phyloP scores from a whole-genome alignment of 2,797 vertebrate species.

The Carapus acus region DNA sequence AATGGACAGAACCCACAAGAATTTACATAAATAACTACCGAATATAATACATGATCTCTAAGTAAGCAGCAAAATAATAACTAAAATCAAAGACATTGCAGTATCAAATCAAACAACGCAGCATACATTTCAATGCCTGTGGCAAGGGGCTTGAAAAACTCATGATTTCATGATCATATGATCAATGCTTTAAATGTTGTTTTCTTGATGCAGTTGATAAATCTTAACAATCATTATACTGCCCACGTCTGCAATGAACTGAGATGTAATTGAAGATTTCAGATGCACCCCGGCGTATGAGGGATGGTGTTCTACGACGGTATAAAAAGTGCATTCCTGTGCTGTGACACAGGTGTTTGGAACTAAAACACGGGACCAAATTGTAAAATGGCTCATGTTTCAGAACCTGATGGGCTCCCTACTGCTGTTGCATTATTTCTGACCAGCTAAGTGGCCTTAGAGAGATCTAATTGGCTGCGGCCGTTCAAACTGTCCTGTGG shows the following conservation, averaged over 20 bases:
- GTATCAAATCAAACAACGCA: slow-evolving; percentile 40
- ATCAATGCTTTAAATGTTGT: slow-evolving; percentile 38
- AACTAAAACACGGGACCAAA: slow-evolving; percentile 32
- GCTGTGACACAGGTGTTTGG: slow-evolving; percentile 49
- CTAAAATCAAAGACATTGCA: slow-evolving; percentile 42
- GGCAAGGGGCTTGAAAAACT: slow-evolving; percentile 37
- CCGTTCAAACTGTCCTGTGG: slow-evolving; percentile 6
- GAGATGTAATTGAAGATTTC: slow-evolving; percentile 4
- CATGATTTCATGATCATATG: slow-evolving; percentile 15
- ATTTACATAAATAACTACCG: slow-evolving; percentile 74
- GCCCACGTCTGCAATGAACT: slow-evolving; percentile 18
- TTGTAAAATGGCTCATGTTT: slow-evolving; percentile 17
- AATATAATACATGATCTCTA: slow-evolving; percentile 56
- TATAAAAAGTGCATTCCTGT: slow-evolving; percentile 45
- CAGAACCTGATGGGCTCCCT: slow-evolving; percentile 11
- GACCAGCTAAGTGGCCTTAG: slow-evolving; percentile 19
- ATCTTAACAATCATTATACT: slow-evolving; percentile 13
- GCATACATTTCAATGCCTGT: slow-evolving; percentile 38
- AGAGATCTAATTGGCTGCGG: slow-evolving; percentile 8
- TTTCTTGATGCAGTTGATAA: slow-evolving; percentile 33
- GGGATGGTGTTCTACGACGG: slow-evolving; percentile 37
- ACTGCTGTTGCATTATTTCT: slow-evolving; percentile 24
- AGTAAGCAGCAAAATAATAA: slow-evolving; percentile 60
- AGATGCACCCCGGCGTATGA: slow-evolving; percentile 34
- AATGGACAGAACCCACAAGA: slow-evolving; percentile 57